Evolutionary conservation across 2,113 vertebrate genomes (phyloP).

Genomic region (Lamprotornis superbus): DNA sequence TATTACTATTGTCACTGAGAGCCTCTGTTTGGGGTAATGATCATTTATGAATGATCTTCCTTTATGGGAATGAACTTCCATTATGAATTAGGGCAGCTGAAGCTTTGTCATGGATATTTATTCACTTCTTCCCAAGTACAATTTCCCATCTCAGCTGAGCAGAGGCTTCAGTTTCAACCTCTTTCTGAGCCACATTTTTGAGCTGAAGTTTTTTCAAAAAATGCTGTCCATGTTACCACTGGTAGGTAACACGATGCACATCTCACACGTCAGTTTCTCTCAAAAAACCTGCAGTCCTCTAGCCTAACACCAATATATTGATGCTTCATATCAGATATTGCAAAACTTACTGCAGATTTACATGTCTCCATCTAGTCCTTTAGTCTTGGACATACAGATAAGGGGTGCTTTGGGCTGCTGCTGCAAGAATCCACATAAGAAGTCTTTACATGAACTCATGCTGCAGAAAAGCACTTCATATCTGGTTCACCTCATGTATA

Average conservation of each 20-base stretch:
- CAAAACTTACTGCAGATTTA: neutral
- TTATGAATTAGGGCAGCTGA: neutral
- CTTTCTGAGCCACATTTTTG: neutral
- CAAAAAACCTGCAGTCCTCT: neutral
- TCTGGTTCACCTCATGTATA: neutral
- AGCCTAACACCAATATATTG: neutral
- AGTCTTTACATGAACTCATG: neutral
- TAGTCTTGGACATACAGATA: neutral
- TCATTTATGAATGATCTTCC: neutral
- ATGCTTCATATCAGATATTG: neutral
- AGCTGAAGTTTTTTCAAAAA: neutral
- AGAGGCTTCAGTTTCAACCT: neutral
- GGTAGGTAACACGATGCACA: neutral
- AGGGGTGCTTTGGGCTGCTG: fast-evolving
- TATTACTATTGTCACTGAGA: neutral
- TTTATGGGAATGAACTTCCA: neutral
- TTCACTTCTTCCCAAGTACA: neutral
- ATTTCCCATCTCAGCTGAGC: neutral
- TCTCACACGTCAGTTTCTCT: neutral
- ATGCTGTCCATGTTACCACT: neutral
- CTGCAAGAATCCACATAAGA: neutral
- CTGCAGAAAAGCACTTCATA: neutral
- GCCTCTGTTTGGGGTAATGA: neutral
- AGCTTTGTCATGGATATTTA: neutral
- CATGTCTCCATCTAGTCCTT: neutral